These are phyloP conservation scores for Drosophila tanythrix DNA, from an alignment of 2,888 invertebrate genomes.

Conservation along the genomic window DNA sequence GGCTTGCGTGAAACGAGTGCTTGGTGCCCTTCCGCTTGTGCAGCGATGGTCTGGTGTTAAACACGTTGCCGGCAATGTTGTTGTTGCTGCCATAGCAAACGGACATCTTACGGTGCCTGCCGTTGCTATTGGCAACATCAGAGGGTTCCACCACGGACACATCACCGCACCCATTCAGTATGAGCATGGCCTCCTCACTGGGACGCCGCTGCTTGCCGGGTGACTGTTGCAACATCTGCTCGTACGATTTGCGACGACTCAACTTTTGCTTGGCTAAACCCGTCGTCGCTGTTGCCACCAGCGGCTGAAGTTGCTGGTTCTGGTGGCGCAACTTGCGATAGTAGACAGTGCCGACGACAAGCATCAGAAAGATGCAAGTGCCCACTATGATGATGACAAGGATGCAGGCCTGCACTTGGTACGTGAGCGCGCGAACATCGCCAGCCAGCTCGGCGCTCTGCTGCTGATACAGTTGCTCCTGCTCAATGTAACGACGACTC, in stretches of 20 bases:
- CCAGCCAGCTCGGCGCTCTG: constrained; percentile 89
- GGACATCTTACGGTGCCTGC: constrained; percentile 82
- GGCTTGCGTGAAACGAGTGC: constrained; percentile 81
- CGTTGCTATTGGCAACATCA: constrained; percentile 6
- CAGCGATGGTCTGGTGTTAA: constrained; percentile 47
- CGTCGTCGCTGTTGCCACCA: not conserved
- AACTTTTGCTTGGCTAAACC: constrained; percentile 57
- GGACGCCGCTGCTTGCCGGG: constrained; percentile 86
- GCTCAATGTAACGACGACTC: constrained; percentile 88
- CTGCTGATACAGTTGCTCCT: constrained; percentile 92
- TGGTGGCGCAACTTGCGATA: constrained; percentile 81
- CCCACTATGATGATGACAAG: constrained; percentile 83
- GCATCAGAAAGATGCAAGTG: constrained; percentile 80
- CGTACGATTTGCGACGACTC: constrained; percentile 88
- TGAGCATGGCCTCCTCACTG: constrained; percentile 90
- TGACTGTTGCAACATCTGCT: constrained; percentile 86
- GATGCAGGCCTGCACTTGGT: constrained; percentile 86
- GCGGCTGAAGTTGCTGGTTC: constrained; percentile 67
- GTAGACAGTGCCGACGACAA: constrained; percentile 80
- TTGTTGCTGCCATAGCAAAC: constrained; percentile 82
- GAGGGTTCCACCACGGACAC: not conserved
- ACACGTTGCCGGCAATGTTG: constrained; percentile 60
- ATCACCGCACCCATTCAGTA: constrained; percentile 86
- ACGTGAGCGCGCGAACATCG: constrained; percentile 88
- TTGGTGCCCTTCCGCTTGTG: constrained; percentile 74